Evolutionary conservation across 2,113 vertebrate species (phyloP), one percentile per base, ranked within the genome.

Genomic region (Falco punctatus): DNA sequence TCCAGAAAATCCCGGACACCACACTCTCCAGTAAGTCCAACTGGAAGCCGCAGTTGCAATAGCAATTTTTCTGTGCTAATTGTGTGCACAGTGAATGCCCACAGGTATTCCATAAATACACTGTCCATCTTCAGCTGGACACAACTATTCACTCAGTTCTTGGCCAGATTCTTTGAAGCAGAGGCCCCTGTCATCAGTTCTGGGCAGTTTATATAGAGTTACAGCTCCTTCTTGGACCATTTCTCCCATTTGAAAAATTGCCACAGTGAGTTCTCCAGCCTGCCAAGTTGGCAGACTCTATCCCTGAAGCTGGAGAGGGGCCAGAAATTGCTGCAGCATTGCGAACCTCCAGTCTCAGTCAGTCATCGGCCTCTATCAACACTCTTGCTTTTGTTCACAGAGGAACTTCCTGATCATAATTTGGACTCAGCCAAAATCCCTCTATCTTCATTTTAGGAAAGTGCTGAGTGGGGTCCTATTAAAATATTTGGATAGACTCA

Each of bases 251-350:
- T 98, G 98, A 98, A 98, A 98, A 98, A 97, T 97, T 98, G 98
- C 97, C 98, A 98, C 66, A 51, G 91, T 78, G 94, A 97, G 96
- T 93, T 96, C 96, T 89, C 38, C 59, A 95, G 97, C 74, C 96
- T 98, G 98, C 98, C 98, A 98, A 98, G 74, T 97, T 98, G 98
- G 97, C 98, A 98, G 97, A 80, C 91, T 96, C 78, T 54, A 23
- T 94, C 81, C 92, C 93, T 8, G 30, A 95, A 92, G 82, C 90
- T 98, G 98, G 97, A 97, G 79, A 70, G 52, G 17, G 70, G 98
- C 98, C 98, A 98, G 96, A 85, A 97, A 97, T 97, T 13, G 10
- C 85, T 93, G 69, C 69, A 64, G 66, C 96, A 92, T 97, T 97
- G 96, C 97, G 97, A 97, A 95, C 92, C 94, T 98, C 83, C 81